phyloP scores from a whole-genome alignment of 2,113 vertebrate genomes.

The zebrafish (Danio rerio) region DNA sequence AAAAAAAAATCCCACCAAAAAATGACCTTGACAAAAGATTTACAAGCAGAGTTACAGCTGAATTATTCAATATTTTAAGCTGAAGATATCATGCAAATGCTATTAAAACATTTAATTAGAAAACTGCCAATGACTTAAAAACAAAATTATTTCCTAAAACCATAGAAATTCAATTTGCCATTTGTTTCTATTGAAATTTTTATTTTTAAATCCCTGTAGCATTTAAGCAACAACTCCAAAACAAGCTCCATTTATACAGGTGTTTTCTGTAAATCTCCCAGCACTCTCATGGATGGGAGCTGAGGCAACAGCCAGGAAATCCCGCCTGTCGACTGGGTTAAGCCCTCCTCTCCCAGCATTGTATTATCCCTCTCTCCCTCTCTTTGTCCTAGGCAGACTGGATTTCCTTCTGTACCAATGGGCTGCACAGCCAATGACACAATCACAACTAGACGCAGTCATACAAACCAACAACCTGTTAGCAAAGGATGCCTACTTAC shows the following conservation, averaged over 20 bases:
- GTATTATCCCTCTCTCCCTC: conserved; percentile 68
- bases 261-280: conserved; percentile 4
- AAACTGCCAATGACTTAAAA: too few relatives aligned
- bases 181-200: not conserved
- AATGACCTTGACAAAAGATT: too few relatives aligned
- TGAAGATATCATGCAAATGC: not conserved
- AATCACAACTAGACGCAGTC: conserved; percentile 17
- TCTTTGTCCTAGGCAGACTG: conserved; percentile 67
- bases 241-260: conserved; percentile 23
- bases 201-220: not conserved
- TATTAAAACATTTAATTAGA: too few relatives aligned
- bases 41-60: not conserved
- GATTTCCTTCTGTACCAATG: conserved; percentile 67
- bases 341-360: conserved; percentile 65
- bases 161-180: not conserved
- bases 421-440: conserved; percentile 49
- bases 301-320: conserved; percentile 73
- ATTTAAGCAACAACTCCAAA: conserved; percentile 2
- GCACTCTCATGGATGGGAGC: conserved; percentile 58
- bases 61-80: not conserved
- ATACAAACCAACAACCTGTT: conserved; percentile 18
- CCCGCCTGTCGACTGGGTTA: conserved; percentile 66
- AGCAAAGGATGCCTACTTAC: not conserved
- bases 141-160: too few relatives aligned
- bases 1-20: not conserved